phyloP scores from a whole-genome alignment of 2,113 vertebrate genomes.

The Gadus macrocephalus region DNA sequence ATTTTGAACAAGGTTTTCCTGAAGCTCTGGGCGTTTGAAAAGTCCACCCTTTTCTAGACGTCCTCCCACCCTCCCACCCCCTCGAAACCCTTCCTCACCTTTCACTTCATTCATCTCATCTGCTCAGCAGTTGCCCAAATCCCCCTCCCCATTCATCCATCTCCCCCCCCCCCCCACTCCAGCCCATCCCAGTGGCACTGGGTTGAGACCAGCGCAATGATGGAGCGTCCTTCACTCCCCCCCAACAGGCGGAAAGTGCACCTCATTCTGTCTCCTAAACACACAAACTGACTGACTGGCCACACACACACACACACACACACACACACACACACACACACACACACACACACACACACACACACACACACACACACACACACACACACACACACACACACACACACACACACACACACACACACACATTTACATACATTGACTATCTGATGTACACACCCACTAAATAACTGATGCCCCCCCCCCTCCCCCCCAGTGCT shows the following conservation, averaged over 20 bases:
- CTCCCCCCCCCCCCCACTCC: slow-evolving; percentile 12
- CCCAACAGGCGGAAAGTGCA: slow-evolving; percentile 27
- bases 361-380: slow-evolving; percentile 7
- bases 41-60: no score
- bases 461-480: background rate
- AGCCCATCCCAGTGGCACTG: slow-evolving; percentile 44
- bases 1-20: no score
- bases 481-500: background rate
- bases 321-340: background rate
- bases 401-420: background rate
- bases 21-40: no score
- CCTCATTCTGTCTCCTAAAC: slow-evolving; percentile 22
- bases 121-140: background rate
- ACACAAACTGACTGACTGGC: background rate
- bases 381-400: slow-evolving; percentile 6
- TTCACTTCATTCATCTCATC: background rate
- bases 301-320: background rate
- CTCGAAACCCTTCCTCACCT: background rate
- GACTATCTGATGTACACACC: background rate
- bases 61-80: no score
- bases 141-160: slow-evolving; percentile 5
- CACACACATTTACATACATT: background rate
- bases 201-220: slow-evolving; percentile 47
- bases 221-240: slow-evolving; percentile 29
- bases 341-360: slow-evolving; percentile 17